Evolutionary conservation across 2,888 invertebrate species (phyloP), one percentile per base, ranked within the genome.

Genomic region (Stegana nigrithorax): DNA sequence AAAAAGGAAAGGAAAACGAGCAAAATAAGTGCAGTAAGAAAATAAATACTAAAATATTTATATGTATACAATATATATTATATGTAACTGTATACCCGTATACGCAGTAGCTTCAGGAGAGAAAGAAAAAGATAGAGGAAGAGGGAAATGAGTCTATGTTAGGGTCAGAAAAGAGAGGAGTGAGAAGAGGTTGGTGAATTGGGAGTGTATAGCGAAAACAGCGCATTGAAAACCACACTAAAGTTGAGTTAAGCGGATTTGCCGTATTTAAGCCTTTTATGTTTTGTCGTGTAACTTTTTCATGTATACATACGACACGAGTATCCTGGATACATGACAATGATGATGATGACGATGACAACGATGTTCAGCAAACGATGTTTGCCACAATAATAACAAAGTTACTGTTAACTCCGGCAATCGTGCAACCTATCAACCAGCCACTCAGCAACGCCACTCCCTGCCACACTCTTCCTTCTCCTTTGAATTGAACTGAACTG

Each of bases 241-340:
- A 73, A 73, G 71, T 73, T 74, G 66, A 68, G 75, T 68, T 75
- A 77, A 73, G 72, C 73, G 69, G 75, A 67, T 76, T 76, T 76
- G 72, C 71, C 61, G 67, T 72, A 70, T 72, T 70, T 76, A 72
- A 74, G 71, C 74, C 73, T 66, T 75, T 78, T 70, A 73, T 69
- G 68, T 62, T 67, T 71, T n/a, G n/a, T 68, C 65, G 65, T 64
- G 65, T 67, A 64, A 67, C 71, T 23, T 50, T n/a, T 23, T 4
- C 4, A 10, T 44, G n/a, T 26, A n/a, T 0, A 51, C 17, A 21
- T 26, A 32, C 47, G 4, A 5, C 25, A 65, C 64, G 68, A 66
- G 56, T 56, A 10, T 61, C 56, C 8, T 21, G 10, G 12, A 6
- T 39, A 53, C 29, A 32, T 12, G n/a, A 19, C 55, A 53, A 26